Conservation (phyloP, 2,888 invertebrate genomes). For the Andrena camellia region DNA sequence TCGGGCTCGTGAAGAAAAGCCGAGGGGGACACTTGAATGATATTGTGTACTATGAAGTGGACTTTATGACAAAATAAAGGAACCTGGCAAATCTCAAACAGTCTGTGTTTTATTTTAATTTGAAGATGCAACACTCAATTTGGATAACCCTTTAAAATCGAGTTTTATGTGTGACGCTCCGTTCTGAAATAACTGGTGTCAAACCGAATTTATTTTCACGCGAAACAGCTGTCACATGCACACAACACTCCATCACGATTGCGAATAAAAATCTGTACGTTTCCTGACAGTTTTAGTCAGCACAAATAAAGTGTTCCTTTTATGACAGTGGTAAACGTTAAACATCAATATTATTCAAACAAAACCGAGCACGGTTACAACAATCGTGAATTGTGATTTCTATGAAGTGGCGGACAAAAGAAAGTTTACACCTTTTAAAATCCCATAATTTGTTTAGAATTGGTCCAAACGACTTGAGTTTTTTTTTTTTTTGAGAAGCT, state of each 20-base stretch:
- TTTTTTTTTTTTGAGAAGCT: no score
- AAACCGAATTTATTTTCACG: slow-evolving; percentile 3
- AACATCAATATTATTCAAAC: not conserved
- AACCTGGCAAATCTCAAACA: no score
- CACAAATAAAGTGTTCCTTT: slow-evolving; percentile 5
- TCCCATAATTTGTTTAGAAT: no score
- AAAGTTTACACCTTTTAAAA: no score
- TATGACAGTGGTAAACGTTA: not conserved
- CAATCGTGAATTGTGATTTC: not conserved
- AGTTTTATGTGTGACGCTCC: not conserved
- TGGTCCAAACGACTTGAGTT: no score
- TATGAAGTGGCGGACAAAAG: not conserved
- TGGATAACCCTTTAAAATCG: not conserved
- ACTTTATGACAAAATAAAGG: no score
- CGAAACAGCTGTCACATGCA: slow-evolving; percentile 27
- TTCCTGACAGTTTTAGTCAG: slow-evolving; percentile 13
- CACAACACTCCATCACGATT: slow-evolving; percentile 28
- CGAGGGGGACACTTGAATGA: no score
- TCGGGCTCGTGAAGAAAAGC: no score
- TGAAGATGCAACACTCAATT: no score
- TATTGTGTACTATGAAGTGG: no score
- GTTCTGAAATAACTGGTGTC: not conserved
- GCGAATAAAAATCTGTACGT: slow-evolving; percentile 14
- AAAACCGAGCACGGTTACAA: not conserved
- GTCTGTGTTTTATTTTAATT: no score